Percentiles rank a stretch among this genome's conserved stretches.
phyloP scores from a whole-genome alignment of 1,140 invertebrate species.

The Orussus abietinus region DNA sequence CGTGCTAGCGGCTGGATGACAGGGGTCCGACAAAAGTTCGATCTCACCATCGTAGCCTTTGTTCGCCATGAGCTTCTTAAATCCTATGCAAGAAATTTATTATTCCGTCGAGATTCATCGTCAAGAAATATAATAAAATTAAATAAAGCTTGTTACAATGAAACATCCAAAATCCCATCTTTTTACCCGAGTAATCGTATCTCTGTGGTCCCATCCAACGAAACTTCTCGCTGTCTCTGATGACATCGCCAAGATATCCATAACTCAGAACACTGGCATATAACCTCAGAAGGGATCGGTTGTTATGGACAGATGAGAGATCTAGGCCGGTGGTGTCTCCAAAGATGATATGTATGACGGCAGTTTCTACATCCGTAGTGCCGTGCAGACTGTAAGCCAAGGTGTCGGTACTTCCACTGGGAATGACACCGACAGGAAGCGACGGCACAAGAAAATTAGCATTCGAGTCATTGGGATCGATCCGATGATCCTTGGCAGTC shows the following conservation, averaged over 20 bases:
- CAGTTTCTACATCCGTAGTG: conserved; percentile 77
- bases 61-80: conserved; percentile 70
- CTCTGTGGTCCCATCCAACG: conserved; percentile 87
- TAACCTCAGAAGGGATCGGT: conserved; percentile 63
- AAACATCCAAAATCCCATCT: too few species aligned
- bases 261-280: conserved; percentile 82
- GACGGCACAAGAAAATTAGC: conserved; percentile 59
- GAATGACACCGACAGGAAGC: conserved; percentile 71
- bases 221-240: conserved; percentile 77
- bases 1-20: conserved; percentile 44
- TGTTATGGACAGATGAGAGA: conserved; percentile 72
- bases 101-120: conserved; percentile 4
- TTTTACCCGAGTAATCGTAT: conserved; percentile 75
- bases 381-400: conserved; percentile 79
- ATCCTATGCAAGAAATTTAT: conserved; percentile 52
- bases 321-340: conserved; percentile 73
- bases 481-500: conserved; percentile 51
- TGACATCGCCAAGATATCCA: conserved; percentile 84
- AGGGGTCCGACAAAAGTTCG: conserved; percentile 52
- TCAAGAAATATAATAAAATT: conserved; percentile 10
- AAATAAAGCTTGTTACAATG: too few species aligned
- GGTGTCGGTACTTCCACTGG: conserved; percentile 82
- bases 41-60: conserved; percentile 72
- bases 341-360: conserved; percentile 77
- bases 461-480: conserved; percentile 61